Evolutionary conservation across 2,797 vertebrate species (phyloP).

Genomic region (Hippopotamyrus pictus): DNA sequence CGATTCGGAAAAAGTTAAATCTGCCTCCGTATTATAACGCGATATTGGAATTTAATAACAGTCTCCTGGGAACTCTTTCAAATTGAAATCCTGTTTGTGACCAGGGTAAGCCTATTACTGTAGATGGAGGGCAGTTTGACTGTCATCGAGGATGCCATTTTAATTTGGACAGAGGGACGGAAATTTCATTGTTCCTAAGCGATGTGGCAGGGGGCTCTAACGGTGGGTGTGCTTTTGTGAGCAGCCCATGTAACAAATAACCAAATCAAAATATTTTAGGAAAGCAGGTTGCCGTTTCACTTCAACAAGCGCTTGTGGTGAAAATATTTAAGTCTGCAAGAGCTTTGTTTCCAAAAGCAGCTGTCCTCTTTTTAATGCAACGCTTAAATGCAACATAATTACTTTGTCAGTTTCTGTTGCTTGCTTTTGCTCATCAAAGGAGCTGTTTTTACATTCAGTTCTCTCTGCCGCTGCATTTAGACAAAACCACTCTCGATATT

Average conservation of each 20-base stretch:
- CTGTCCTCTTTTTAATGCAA: background rate
- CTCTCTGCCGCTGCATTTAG: background rate
- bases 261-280: background rate
- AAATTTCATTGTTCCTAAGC: background rate
- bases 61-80: slow-evolving; percentile 23
- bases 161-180: background rate
- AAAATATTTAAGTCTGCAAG: background rate
- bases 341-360: background rate
- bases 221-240: background rate
- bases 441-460: background rate
- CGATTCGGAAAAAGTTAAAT: background rate
- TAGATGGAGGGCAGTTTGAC: slow-evolving; percentile 12
- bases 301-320: background rate
- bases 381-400: background rate
- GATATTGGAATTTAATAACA: background rate
- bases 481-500: background rate
- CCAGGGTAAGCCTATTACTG: slow-evolving; percentile 23
- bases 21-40: background rate
- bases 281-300: background rate
- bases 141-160: slow-evolving; percentile 16
- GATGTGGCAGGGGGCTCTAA: background rate
- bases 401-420: background rate
- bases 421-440: background rate
- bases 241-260: background rate
- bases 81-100: slow-evolving; percentile 24